Base-by-base conservation (phyloP, 2,888 invertebrate genomes). In the Coelopa pilipes region DNA sequence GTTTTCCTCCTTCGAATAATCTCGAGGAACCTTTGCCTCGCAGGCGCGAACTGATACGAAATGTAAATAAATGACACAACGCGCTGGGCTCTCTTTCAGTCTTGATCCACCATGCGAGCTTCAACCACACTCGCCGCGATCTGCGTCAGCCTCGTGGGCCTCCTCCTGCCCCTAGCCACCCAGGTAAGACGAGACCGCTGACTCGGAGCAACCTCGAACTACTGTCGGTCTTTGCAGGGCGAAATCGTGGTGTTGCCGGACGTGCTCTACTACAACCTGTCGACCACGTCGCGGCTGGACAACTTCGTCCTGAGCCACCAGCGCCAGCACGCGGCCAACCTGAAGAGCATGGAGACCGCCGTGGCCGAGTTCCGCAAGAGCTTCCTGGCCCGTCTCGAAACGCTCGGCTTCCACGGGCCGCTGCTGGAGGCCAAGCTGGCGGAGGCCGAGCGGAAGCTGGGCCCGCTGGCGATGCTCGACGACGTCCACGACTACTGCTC, bases 401-500 rank as follows among this genome's bases (percentile, higher is more conserved):
- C 72, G 1, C 70, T 78, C 5, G 74, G 69, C 60, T 72, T 66
- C 47, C 73, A 77, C 59, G 63, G 69, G 24, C 76, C 66, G 10
- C 53, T 79, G 13, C 67, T 79, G 1, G 76, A 76, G 49, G 59
- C 57, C 0, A 77, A 78, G 55, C 17, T 78, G 13, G 34, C 66
- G 0, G 76, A 79, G 17, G 53, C 76, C 15, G 71, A 76, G 13
- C 70, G 75, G 19, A 76, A 76, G 70, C 47, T 78, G 17, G 76
- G 76, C 70, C 77, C 79, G 10, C 15, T 78, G 34, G 76, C 75
- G 57, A 72, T 77, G 73, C 68, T 79, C 68, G 77, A 76, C n/a
- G 78, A 78, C 55, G 63, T 78, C 24, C 76, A 65, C 62, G 74
- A 76, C 71, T 55, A 75, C 57, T 79, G 79, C 50, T 77, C 78